These are phyloP conservation scores for Zapus hudsonius DNA, from an alignment of 2,113 vertebrate species.

Conservation along the genomic window DNA sequence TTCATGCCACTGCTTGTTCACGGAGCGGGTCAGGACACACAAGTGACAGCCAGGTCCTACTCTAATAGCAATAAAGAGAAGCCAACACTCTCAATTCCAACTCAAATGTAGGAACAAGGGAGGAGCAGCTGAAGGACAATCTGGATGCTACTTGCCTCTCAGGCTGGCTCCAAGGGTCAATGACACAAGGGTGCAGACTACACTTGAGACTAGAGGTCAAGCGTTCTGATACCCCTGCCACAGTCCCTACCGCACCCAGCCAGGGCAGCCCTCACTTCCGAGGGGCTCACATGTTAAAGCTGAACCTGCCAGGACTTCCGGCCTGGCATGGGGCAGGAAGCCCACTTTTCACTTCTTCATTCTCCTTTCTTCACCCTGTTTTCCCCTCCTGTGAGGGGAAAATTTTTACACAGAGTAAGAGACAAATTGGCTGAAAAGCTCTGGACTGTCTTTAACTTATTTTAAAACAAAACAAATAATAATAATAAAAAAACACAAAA, in stretches of 20 bases:
- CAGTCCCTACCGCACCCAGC: neutral
- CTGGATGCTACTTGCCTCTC: slow-evolving; percentile 68
- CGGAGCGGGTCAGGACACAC: slow-evolving; percentile 29
- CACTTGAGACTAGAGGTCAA: neutral
- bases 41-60: slow-evolving; percentile 39
- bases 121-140: slow-evolving; percentile 51
- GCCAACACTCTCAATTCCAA: slow-evolving; percentile 42
- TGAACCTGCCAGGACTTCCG: neutral
- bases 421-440: slow-evolving; percentile 79
- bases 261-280: accelerated
- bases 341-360: slow-evolving; percentile 35
- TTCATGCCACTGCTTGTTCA: slow-evolving; percentile 68
- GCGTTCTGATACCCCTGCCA: neutral
- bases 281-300: neutral
- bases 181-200: neutral
- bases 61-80: slow-evolving; percentile 66
- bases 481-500: neutral
- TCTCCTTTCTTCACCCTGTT: slow-evolving; percentile 36
- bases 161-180: slow-evolving; percentile 71
- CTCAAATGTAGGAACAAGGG: slow-evolving; percentile 50
- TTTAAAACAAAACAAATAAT: slow-evolving; percentile 76
- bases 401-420: slow-evolving; percentile 83
- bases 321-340: neutral
- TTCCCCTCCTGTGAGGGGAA: slow-evolving; percentile 15
- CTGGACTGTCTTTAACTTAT: slow-evolving; percentile 84